Evolutionary conservation across 2,888 invertebrate genomes (phyloP).

Genomic region (Xanthorhoe spadicearia): DNA sequence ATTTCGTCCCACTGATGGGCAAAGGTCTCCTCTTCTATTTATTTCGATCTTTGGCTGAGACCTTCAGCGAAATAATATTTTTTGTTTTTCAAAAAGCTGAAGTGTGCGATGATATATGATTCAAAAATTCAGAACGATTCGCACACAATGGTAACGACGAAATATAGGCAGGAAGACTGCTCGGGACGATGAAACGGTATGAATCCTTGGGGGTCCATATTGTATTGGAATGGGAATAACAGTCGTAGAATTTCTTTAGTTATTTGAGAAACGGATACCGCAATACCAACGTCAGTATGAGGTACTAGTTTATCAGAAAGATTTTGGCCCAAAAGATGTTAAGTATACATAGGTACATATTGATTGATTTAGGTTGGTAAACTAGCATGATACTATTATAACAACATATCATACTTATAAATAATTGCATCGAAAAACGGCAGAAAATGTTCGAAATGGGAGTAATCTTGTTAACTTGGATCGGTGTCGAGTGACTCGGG

Average conservation of each 20-base stretch:
- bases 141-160: constrained; percentile 12
- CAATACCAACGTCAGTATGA: neutral
- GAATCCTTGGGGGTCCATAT: constrained; percentile 15
- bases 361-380: too few relatives aligned
- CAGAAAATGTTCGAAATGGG: neutral
- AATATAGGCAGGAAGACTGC: constrained; percentile 9
- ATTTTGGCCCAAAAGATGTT: too few relatives aligned
- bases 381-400: too few relatives aligned
- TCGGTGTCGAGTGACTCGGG: constrained; percentile 16
- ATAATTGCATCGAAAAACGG: neutral
- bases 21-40: too few relatives aligned
- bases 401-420: neutral
- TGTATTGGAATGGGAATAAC: constrained; percentile 13
- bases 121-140: constrained; percentile 5
- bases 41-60: too few relatives aligned
- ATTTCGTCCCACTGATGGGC: too few relatives aligned
- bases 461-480: constrained; percentile 3
- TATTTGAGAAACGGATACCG: neutral
- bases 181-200: constrained; percentile 18
- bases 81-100: neutral
- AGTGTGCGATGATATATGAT: neutral
- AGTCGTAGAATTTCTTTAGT: constrained; percentile 1
- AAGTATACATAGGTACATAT: too few relatives aligned
- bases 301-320: too few relatives aligned
- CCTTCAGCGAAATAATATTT: too few relatives aligned